Percentiles rank a stretch among this genome's conserved stretches.
Conservation (phyloP, 2,797 vertebrate genomes). For the Catostomus latipinnis region DNA sequence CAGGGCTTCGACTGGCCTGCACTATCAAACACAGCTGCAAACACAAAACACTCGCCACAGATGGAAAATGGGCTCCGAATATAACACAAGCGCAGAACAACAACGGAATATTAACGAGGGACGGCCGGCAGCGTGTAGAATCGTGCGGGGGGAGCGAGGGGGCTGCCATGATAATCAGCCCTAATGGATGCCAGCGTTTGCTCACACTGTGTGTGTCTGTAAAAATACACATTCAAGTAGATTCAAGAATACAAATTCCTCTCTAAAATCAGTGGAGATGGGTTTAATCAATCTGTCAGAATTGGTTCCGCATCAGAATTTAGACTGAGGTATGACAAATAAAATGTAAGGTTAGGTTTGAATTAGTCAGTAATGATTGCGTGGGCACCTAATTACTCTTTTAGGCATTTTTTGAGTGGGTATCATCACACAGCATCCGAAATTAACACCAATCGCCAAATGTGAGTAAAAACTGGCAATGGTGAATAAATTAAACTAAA, state of each 20-base stretch:
- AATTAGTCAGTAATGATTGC: slow-evolving; percentile 20
- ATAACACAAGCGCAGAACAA: slow-evolving; percentile 78
- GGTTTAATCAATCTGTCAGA: slow-evolving; percentile 9
- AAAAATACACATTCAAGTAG: slow-evolving; percentile 38
- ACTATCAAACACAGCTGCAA: slow-evolving; percentile 89
- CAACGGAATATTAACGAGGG: slow-evolving; percentile 86
- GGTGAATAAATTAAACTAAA: not conserved
- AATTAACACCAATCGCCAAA: not conserved
- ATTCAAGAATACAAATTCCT: slow-evolving; percentile 34
- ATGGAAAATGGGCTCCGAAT: slow-evolving; percentile 85
- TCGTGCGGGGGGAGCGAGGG: slow-evolving; percentile 54
- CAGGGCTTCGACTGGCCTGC: slow-evolving; percentile 78
- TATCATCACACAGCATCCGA: not conserved
- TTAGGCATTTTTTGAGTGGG: slow-evolving; percentile 39
- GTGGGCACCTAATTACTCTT: slow-evolving; percentile 35
- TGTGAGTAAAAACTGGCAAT: not conserved
- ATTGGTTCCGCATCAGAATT: slow-evolving; percentile 27
- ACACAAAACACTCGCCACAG: slow-evolving; percentile 83
- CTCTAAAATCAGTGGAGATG: slow-evolving; percentile 7
- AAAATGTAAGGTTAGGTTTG: slow-evolving; percentile 14
- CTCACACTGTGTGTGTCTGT: slow-evolving; percentile 46
- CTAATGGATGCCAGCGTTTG: slow-evolving; percentile 58
- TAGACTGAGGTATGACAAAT: slow-evolving; percentile 33
- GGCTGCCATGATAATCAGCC: slow-evolving; percentile 69
- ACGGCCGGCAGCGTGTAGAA: slow-evolving; percentile 63